Evolutionary conservation across 2,797 vertebrate genomes (phyloP).

Genomic region (Enteromius trimaculatus): DNA sequence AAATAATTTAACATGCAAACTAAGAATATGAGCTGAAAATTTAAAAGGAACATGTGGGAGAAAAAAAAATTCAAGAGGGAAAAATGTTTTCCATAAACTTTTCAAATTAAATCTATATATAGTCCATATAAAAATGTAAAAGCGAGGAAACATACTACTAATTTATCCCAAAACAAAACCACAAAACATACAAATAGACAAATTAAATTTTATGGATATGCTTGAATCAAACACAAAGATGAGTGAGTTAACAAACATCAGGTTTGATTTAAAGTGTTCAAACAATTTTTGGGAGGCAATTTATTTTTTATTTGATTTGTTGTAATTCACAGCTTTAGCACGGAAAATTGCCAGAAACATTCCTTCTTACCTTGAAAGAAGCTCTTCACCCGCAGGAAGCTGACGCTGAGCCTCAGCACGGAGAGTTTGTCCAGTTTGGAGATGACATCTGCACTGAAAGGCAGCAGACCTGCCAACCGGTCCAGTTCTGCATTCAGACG

Average conservation of each 20-base stretch:
- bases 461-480: slow-evolving; percentile 84
- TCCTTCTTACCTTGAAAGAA: slow-evolving; percentile 84
- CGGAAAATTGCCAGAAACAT: background rate
- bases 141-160: too few relatives aligned
- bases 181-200: background rate
- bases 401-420: slow-evolving; percentile 88
- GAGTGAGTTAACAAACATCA: background rate
- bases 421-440: slow-evolving; percentile 91
- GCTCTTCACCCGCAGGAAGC: slow-evolving; percentile 88
- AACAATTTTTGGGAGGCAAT: too few relatives aligned
- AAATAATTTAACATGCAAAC: background rate
- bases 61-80: background rate
- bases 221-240: background rate
- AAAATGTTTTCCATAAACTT: background rate
- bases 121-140: background rate
- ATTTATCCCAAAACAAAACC: background rate
- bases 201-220: background rate
- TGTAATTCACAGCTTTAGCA: background rate
- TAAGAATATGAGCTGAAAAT: background rate
- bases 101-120: background rate
- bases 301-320: background rate
- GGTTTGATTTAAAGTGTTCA: background rate
- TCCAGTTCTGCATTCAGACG: slow-evolving; percentile 89
- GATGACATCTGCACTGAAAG: slow-evolving; percentile 84
- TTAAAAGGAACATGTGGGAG: background rate